Evolutionary conservation across 2,113 vertebrate genomes (phyloP).

Genomic region (Nothobranchius kuhntae): DNA sequence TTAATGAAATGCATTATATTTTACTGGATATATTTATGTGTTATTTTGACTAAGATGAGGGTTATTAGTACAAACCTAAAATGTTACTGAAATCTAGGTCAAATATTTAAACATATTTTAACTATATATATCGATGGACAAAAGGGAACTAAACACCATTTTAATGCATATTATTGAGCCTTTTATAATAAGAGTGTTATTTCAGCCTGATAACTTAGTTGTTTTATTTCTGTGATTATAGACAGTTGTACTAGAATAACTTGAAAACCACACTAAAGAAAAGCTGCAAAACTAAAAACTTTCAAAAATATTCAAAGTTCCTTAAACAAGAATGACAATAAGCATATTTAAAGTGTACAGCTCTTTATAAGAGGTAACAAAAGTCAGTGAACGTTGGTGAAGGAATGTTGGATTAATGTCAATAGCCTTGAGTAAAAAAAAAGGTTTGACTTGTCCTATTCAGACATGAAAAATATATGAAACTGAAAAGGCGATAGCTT

Average conservation of each 20-base stretch:
- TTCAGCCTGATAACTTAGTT: too few relatives aligned
- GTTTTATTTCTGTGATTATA: too few relatives aligned
- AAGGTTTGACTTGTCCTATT: constrained; percentile 5
- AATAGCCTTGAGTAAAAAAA: constrained; percentile 26
- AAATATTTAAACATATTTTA: too few relatives aligned
- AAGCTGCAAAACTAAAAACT: background rate
- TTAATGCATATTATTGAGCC: too few relatives aligned
- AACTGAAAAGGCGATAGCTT: constrained; percentile 3
- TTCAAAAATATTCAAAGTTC: background rate
- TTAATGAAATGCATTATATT: too few relatives aligned
- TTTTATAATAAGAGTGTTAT: too few relatives aligned
- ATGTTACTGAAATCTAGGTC: too few relatives aligned
- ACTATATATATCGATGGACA: too few relatives aligned
- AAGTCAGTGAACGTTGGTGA: background rate
- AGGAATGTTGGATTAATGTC: background rate
- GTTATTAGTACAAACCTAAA: too few relatives aligned
- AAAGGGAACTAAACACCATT: too few relatives aligned
- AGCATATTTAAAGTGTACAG: background rate
- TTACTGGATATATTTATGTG: too few relatives aligned
- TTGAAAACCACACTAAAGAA: background rate
- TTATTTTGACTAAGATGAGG: too few relatives aligned
- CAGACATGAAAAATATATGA: background rate
- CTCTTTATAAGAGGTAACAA: background rate
- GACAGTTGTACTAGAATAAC: background rate
- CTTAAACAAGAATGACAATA: background rate